A percentile compares a stretch with the other conserved stretches of the same genome.
Conservation (phyloP, 1,140 invertebrate genomes). For the Littorina saxatilis region DNA sequence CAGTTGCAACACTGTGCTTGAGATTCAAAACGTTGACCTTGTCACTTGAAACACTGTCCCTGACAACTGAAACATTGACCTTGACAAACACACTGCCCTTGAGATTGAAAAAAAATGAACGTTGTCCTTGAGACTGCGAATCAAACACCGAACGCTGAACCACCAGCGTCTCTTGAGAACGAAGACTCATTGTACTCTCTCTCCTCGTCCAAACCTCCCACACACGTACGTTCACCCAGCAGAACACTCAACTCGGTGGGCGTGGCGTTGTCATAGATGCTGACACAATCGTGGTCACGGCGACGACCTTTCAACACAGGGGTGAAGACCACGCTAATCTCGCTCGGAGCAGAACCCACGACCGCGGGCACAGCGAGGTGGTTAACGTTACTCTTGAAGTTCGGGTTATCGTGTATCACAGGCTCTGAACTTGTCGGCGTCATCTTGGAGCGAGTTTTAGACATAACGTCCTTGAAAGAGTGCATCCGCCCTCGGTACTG, state of each 20-base stretch:
- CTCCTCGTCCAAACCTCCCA: slow-evolving; percentile 9
- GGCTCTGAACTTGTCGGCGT: slow-evolving; percentile 7
- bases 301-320: slow-evolving; percentile 21
- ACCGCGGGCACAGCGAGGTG: background rate
- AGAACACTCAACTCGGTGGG: slow-evolving; percentile 27
- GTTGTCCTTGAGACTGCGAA: too few relatives aligned
- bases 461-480: slow-evolving; percentile 21
- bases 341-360: background rate
- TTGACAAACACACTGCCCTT: too few relatives aligned
- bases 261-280: slow-evolving; percentile 25
- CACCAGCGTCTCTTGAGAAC: background rate
- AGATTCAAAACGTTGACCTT: too few relatives aligned
- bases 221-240: slow-evolving; percentile 10
- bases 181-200: background rate
- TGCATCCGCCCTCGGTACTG: slow-evolving; percentile 14
- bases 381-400: background rate
- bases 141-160: too few relatives aligned
- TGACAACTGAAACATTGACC: too few relatives aligned
- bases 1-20: too few relatives aligned
- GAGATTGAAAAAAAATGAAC: too few relatives aligned
- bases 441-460: background rate
- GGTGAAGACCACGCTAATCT: background rate
- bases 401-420: slow-evolving; percentile 7
- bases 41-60: too few relatives aligned
- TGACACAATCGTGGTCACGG: background rate